These are phyloP conservation scores for Drosophila peninsularis DNA, from an alignment of 2,888 invertebrate genomes.

Conservation along the genomic window DNA sequence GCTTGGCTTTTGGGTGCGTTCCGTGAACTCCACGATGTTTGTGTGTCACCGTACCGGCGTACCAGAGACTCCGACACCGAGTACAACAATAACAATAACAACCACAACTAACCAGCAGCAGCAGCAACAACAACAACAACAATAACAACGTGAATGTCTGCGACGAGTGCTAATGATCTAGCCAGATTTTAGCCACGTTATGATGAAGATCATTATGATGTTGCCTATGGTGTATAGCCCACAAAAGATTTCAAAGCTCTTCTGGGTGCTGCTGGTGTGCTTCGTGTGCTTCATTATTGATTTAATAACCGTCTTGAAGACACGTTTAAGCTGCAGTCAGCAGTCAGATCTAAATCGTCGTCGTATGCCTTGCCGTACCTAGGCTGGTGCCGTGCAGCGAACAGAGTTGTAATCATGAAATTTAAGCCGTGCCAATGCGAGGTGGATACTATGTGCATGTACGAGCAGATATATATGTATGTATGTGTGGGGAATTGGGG, in stretches of 20 bases:
- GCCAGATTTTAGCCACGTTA: slow-evolving; percentile 44
- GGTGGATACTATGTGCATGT: not conserved
- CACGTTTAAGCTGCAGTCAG: slow-evolving; percentile 75
- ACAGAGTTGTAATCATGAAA: slow-evolving; percentile 56
- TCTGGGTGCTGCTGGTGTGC: slow-evolving; percentile 48
- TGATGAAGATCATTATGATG: slow-evolving; percentile 49
- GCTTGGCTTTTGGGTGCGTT: slow-evolving; percentile 85
- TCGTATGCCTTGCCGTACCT: slow-evolving; percentile 63
- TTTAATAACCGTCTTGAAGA: slow-evolving; percentile 81
- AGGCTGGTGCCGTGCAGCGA: slow-evolving; percentile 35
- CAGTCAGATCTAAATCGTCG: slow-evolving; percentile 36
- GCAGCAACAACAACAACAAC: slow-evolving; percentile 19
- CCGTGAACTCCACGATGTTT: slow-evolving; percentile 85
- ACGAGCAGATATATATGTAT: too few species aligned
- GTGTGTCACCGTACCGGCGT: slow-evolving; percentile 78
- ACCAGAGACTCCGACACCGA: slow-evolving; percentile 47
- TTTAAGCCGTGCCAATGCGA: slow-evolving; percentile 8
- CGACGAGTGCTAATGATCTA: slow-evolving; percentile 72
- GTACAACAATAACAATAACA: slow-evolving; percentile 22
- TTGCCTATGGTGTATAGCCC: slow-evolving; percentile 31
- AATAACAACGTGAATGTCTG: slow-evolving; percentile 10
- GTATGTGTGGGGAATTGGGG: slow-evolving; percentile 29
- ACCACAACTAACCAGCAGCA: slow-evolving; percentile 12
- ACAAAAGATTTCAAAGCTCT: slow-evolving; percentile 44
- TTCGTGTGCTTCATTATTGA: slow-evolving; percentile 83